These are phyloP conservation scores for Cephalotes varians DNA, from an alignment of 2,888 invertebrate genomes.

Conservation along the genomic window DNA sequence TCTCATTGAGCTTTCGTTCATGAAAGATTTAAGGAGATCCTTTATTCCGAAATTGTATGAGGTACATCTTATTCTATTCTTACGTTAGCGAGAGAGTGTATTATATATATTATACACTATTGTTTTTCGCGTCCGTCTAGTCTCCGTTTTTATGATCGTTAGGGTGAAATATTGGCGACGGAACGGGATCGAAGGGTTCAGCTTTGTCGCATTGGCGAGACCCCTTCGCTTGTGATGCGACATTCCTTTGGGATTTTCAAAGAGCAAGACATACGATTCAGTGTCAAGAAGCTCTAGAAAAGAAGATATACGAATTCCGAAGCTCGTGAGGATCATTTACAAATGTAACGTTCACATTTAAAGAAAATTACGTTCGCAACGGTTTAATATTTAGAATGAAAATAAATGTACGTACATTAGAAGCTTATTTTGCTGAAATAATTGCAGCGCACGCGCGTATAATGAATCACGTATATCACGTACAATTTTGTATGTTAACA, in stretches of 20 bases:
- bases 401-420: slow-evolving; percentile 31
- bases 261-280: slow-evolving; percentile 25
- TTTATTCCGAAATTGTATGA: not conserved
- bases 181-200: slow-evolving; percentile 21
- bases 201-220: slow-evolving; percentile 3
- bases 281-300: not conserved
- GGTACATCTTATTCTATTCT: not conserved
- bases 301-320: not conserved
- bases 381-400: slow-evolving; percentile 26
- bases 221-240: not conserved
- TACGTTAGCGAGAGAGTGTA: not conserved
- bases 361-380: not conserved
- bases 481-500: slow-evolving; percentile 5
- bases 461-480: slow-evolving; percentile 22
- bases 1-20: not conserved
- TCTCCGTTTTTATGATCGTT: slow-evolving; percentile 21
- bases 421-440: slow-evolving; percentile 22
- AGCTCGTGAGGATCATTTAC: not conserved
- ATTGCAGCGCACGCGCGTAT: not conserved
- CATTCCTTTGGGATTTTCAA: slow-evolving; percentile 13
- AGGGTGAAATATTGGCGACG: slow-evolving; percentile 32
- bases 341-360: not conserved
- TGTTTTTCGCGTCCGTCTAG: not conserved
- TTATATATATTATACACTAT: not conserved
- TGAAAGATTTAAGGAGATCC: slow-evolving; percentile 2